Base-by-base conservation (phyloP, 2,113 vertebrate genomes). In the Trematomus loennbergii region DNA sequence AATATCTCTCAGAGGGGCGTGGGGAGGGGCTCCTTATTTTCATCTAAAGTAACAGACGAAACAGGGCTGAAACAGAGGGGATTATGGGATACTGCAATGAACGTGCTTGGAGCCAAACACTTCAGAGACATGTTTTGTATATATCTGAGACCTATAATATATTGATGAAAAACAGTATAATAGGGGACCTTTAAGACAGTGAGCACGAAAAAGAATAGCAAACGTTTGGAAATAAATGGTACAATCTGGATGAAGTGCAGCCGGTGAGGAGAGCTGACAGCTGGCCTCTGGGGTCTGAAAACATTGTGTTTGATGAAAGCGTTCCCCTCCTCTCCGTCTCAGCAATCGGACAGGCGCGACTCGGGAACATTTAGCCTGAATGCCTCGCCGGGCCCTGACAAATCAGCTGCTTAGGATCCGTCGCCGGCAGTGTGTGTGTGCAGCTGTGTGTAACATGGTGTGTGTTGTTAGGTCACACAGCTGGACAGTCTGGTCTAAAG, bases 391-490 rank as follows among this genome's bases (percentile, higher is more conserved):
- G 85, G 61, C 66, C 85, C 78, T 85, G 91, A 94, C 89, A 91
- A 91, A 95, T 93, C 86, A 91, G 89, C 88, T 88, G 83, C 84
- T 93, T 90, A 90, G 53, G 76, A 89, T 86, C 81, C 82, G 89
- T 93, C 89, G 91, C 65, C 18, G 72, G 33, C 69, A 22, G 69
- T 0, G 16, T 48, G 70, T 4, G 29, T 48, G 54, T 62, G 68
- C 33, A 55, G 53, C 52, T 81, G 67, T 65, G 68, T 57, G 22
- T 12, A 36, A 66, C 77, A 57, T 79, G 53, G 25, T 82, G 55
- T 50, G 40, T 61, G 45, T 75, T 61, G 82, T 65, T 67, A 17
- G 61, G 72, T 79, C 68, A 60, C 36, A 1, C 88, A 82, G 83
- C 88, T 84, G 82, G 82, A 84, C 60, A 73, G 74, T 80, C 66